A percentile compares a stretch with the other conserved stretches of the same genome.
Evolutionary conservation across 2,888 invertebrate species (phyloP).

Genomic region (Julus scanicus): DNA sequence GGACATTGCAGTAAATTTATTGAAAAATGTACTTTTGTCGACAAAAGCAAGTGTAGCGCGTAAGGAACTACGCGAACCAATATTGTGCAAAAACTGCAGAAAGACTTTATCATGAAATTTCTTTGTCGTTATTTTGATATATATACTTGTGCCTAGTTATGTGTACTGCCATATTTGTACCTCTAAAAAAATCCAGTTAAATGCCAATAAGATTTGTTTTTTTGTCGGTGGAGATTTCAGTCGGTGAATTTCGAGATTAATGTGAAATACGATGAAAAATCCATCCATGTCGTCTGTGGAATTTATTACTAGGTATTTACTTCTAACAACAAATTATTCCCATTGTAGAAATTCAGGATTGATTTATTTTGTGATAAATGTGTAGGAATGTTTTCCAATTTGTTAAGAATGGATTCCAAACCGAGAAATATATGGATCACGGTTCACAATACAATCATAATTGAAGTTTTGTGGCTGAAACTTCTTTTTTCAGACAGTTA

Average conservation of each 20-base stretch:
- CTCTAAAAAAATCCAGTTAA: not conserved
- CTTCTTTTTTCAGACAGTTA: too few species aligned
- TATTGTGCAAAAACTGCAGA: not conserved
- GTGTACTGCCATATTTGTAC: not conserved
- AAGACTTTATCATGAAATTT: not conserved
- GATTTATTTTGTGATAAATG: not conserved
- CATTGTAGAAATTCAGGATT: not conserved
- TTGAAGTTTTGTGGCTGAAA: too few species aligned
- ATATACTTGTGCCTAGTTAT: not conserved
- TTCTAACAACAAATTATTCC: not conserved
- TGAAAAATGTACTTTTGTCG: conserved; percentile 13
- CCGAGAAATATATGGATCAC: too few species aligned
- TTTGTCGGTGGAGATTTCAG: not conserved
- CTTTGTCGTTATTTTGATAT: not conserved
- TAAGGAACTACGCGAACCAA: not conserved
- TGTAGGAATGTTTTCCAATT: not conserved
- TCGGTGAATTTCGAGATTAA: conserved; percentile 3
- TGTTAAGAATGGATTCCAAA: not conserved
- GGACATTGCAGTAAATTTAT: conserved; percentile 31
- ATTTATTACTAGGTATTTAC: not conserved
- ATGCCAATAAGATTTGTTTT: not conserved
- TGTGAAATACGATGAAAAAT: not conserved
- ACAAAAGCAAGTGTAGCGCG: not conserved
- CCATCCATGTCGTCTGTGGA: not conserved
- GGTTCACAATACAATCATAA: too few species aligned